Base-by-base conservation (phyloP, 2,888 invertebrate genomes). In the Drosophila ustulata region DNA sequence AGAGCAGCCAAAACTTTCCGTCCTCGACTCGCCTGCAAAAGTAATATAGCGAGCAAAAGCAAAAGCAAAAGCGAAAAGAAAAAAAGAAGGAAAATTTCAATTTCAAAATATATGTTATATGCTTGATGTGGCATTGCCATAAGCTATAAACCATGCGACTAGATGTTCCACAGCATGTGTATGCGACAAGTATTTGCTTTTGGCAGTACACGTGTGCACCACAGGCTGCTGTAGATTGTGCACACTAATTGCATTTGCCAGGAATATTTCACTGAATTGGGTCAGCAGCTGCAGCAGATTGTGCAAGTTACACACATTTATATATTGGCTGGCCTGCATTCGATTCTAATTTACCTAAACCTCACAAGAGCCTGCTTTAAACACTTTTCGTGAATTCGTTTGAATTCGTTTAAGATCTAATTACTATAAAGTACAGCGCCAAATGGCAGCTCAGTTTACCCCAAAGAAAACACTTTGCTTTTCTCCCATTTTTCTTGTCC, bases 251-350 rank as follows among this genome's bases (percentile, higher is more conserved):
- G 59, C 65, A 59, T 73, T 78, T 70, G 65, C 62, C 73, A 69
- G 69, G 70, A 73, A 78, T 81, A 78, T 73, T 77, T 68, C 53
- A 66, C 66, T 46, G 69, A 80, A 77, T 77, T 72, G 68, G 81
- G 81, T 72, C 80, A 77, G 64, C 58, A 53, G 30, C 37, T 64
- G 80, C 64, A 65, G 56, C 37, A 50, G 34, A 61, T 26, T 52
- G 50, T 23, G 13, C 26, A 37, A 55, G 61, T 26, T 45, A 37
- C 28, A 18, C 5, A 26, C 25, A 55, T 41, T 4, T 18, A 18
- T 18, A 28, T 43, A 30, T 51, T 43, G 18, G n/a, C 13, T 8
- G 26, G 57, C 13, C 57, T 30, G 28, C 30, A 23, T n/a, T n/a
- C 11, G 28, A 28, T 41, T 18, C 28, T 13, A 41, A 30, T 18